Evolutionary conservation across 2,113 vertebrate genomes (phyloP), one percentile per base, ranked within the genome.

Genomic region (Plestiodon gilberti): DNA sequence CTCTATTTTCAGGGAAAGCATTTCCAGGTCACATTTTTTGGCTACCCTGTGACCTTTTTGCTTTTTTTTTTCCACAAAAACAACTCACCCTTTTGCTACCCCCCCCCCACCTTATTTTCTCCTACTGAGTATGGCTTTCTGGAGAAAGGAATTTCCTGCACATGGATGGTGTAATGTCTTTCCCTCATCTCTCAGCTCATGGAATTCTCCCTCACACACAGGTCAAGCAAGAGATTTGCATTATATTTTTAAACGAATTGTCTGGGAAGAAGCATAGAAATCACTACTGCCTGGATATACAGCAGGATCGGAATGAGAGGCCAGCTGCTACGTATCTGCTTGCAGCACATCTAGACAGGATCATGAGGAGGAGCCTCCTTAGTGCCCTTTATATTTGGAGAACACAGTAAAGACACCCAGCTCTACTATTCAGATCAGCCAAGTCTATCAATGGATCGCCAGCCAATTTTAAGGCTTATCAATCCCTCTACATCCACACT

Each of bases 71-170:
- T 23, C 78, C 95, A 96, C 90, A 94, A 96, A 97, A 96, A 96
- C 96, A 96, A 94, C 90, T 92, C 89, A 83, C 22, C 30, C 86
- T 92, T 88, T 85, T 92, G 67, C 28, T 23, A 7, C 18, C 75
- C 52, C 2, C 55, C 91, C 10, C 0, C 13, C 14, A 65, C 74
- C 77, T 62, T 78, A 70, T 88, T 93, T 80, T 86, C 64, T 90
- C 93, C 94, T 85, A 13, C 89, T 91, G 83, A 62, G 90, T 89
- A 69, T 82, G 82, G 74, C 78, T 95, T 95, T 93, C 92, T 93
- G 90, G 94, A 95, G 94, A 95, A 95, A 96, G 94, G 95, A 94
- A 97, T 97, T 97, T 97, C 96, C 96, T 92, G 87, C 92, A 83
- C 81, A 89, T 87, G 81, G 93, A 94, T 90, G 70, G 87, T 20